Percentiles rank a stretch among this genome's conserved stretches.
These are phyloP conservation scores for Aplocera efformata DNA, from an alignment of 2,888 invertebrate genomes.

Conservation along the genomic window DNA sequence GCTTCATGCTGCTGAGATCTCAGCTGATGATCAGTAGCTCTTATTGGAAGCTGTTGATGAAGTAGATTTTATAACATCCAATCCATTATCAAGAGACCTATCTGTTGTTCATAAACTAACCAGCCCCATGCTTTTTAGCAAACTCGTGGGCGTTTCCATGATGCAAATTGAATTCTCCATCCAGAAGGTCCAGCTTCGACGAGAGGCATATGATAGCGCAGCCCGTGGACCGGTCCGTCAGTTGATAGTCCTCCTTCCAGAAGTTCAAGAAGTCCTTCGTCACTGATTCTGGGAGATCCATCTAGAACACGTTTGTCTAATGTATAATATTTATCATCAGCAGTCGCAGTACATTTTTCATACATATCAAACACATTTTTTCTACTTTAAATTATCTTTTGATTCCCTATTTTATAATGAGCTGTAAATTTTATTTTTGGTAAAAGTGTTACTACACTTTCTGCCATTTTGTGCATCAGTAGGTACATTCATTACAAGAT, in stretches of 20 bases:
- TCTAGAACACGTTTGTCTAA: conserved; percentile 12
- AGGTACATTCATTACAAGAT: too few relatives aligned
- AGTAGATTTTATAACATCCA: too few relatives aligned
- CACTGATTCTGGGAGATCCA: conserved; percentile 31
- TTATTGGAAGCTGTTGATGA: too few relatives aligned
- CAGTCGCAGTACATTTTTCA: too few relatives aligned
- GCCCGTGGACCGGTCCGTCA: conserved; percentile 34
- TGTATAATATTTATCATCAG: not conserved
- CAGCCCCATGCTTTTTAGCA: conserved; percentile 54
- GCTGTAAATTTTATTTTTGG: too few relatives aligned
- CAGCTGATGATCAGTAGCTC: too few relatives aligned
- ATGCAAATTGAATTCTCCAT: conserved; percentile 40
- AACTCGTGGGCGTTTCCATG: conserved; percentile 46
- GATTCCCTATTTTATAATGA: too few relatives aligned
- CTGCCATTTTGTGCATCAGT: too few relatives aligned
- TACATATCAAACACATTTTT: too few relatives aligned
- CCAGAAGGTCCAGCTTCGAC: conserved; percentile 41
- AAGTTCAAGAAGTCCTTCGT: conserved; percentile 32
- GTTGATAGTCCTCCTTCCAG: conserved; percentile 34
- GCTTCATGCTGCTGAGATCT: too few relatives aligned
- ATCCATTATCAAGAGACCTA: not conserved
- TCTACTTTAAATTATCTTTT: too few relatives aligned
- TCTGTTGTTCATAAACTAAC: conserved; percentile 33
- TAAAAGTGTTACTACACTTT: too few relatives aligned
- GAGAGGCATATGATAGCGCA: conserved; percentile 48